Conservation (phyloP, 2,888 invertebrate species). For the Taphrorychus bicolor region DNA sequence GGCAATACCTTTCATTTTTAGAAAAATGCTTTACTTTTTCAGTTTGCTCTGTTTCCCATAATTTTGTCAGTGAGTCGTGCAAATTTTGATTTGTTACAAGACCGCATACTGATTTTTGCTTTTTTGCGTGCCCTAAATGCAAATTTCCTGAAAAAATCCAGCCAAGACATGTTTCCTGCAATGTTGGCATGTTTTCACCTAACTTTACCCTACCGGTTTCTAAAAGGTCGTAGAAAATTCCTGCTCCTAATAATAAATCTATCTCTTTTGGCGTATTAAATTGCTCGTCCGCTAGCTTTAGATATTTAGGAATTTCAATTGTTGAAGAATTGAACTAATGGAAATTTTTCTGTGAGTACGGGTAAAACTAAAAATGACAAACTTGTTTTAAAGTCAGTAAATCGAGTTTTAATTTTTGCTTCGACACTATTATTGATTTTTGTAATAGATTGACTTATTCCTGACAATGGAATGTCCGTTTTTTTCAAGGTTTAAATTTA, state of each 20-base stretch:
- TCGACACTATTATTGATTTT: background rate
- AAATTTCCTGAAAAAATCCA: constrained; percentile 1
- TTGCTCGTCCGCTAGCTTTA: background rate
- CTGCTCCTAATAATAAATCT: background rate
- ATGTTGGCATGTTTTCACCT: background rate
- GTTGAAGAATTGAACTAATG: background rate
- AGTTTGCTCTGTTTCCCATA: constrained; percentile 4
- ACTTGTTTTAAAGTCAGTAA: background rate
- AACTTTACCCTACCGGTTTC: background rate
- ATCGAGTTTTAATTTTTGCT: background rate
- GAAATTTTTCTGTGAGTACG: constrained; percentile 1
- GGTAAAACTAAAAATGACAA: constrained; percentile 3
- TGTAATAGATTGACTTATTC: background rate
- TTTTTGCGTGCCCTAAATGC: too few relatives aligned
- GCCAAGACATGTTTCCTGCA: background rate
- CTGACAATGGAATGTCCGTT: background rate
- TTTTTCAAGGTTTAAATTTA: constrained; percentile 2
- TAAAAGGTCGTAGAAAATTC: background rate
- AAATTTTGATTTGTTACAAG: too few relatives aligned
- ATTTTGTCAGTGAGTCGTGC: constrained; percentile 1
- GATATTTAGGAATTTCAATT: background rate
- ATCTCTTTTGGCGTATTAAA: constrained; percentile 5
- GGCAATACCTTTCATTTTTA: background rate
- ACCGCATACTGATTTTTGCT: too few relatives aligned
- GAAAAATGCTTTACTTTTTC: background rate